Evolutionary conservation across 2,797 vertebrate genomes (phyloP).

Genomic region (Platalea minor): DNA sequence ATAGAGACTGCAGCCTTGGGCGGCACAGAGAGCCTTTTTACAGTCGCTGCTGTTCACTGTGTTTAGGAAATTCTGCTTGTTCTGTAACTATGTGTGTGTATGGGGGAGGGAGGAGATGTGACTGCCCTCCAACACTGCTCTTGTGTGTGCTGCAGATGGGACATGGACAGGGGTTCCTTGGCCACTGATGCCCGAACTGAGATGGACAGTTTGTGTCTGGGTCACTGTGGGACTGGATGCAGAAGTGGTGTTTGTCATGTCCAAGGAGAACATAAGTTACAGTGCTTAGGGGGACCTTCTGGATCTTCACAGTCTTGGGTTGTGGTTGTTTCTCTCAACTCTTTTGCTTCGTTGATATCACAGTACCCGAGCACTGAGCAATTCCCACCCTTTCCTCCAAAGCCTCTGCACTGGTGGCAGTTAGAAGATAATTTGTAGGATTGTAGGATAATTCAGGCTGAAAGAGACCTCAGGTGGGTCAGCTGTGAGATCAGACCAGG

Average conservation of each 20-base stretch:
- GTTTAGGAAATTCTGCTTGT: not conserved
- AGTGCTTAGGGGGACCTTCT: not conserved
- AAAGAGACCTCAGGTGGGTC: not conserved
- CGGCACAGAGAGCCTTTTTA: not conserved
- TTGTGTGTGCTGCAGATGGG: not conserved
- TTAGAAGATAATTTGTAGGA: not conserved
- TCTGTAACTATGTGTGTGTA: not conserved
- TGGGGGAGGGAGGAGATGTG: not conserved
- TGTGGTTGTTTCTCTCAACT: not conserved
- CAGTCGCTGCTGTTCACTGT: accelerated
- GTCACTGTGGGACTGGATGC: not conserved
- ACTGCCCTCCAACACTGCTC: not conserved
- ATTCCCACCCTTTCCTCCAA: not conserved
- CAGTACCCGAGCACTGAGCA: not conserved
- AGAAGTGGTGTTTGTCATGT: not conserved
- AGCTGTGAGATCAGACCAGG: not conserved
- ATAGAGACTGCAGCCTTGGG: not conserved
- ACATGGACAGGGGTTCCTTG: not conserved
- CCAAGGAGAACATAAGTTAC: not conserved
- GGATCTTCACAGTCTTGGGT: not conserved
- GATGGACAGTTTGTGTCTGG: not conserved
- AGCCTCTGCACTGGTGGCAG: not conserved
- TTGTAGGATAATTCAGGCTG: not conserved
- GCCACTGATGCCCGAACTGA: not conserved
- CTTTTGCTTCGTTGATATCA: not conserved